Evolutionary conservation across 2,113 vertebrate genomes (phyloP).

Genomic region (Peromyscus leucopus): DNA sequence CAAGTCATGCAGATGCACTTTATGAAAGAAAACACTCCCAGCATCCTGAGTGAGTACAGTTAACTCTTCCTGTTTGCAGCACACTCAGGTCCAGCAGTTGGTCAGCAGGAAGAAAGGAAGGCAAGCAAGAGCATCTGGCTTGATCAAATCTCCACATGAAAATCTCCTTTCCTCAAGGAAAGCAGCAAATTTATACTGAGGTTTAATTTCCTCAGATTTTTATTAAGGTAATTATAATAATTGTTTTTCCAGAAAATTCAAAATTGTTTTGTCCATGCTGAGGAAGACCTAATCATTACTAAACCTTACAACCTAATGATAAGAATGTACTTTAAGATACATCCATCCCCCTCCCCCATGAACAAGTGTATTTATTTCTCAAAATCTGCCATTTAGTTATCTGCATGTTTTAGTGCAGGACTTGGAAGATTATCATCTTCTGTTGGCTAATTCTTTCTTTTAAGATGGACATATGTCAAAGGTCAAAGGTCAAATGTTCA

Average conservation of each 20-base stretch:
- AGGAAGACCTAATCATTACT: constrained; percentile 9
- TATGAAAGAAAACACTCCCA: constrained; percentile 29
- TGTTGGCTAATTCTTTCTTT: constrained; percentile 45
- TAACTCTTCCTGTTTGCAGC: constrained; percentile 42
- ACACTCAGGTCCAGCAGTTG: neutral
- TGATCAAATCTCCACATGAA: neutral
- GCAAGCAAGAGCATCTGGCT: neutral
- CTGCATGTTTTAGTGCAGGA: neutral
- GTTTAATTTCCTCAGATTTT: constrained; percentile 42
- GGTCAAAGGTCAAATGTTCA: constrained; percentile 23
- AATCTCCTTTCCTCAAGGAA: neutral
- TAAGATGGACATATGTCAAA: constrained; percentile 2
- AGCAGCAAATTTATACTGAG: constrained; percentile 36
- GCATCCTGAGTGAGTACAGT: neutral
- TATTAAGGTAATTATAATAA: constrained; percentile 30
- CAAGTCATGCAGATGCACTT: constrained; percentile 26
- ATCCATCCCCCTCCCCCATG: neutral
- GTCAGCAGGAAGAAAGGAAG: neutral
- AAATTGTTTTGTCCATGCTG: constrained; percentile 40
- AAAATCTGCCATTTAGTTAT: constrained; percentile 17
- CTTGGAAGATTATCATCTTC: neutral
- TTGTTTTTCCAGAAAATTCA: constrained; percentile 25
- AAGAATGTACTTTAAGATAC: constrained; percentile 18
- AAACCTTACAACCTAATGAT: neutral
- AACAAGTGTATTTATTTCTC: neutral